Base-by-base conservation (phyloP, 2,113 vertebrate genomes). In the Romanogobio albipinnatus region DNA sequence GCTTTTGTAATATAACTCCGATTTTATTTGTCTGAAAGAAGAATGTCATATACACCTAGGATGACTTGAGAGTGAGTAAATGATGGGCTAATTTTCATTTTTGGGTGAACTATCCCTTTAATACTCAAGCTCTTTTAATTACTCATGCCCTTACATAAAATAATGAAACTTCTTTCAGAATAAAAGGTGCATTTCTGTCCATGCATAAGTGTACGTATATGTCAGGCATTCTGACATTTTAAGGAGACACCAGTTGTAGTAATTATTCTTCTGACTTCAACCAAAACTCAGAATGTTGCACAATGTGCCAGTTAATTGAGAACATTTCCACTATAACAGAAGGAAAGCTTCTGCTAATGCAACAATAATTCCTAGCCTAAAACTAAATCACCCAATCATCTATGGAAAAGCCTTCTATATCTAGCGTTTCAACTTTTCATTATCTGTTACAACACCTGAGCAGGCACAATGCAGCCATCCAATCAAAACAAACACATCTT, bases 231-330 rank as follows among this genome's bases (percentile, higher is more conserved):
- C 53, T 19, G 17, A 8, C 17, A 56, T 56, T 56, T 24, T n/a
- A 59, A 26, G 33, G 22, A 74, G 66, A 74, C 24, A 14, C 53
- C 53, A 83, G 43, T 84, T 80, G 64, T 64, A 77, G 76, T 80
- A 84, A 80, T 64, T 0, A 2, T 45, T 43, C 73, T 51, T 53
- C 13, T 53, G 29, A 53, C 14, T 33, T 22, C 51, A 26, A 9
- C 51, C 66, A 64, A 62, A 83, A 74, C 66, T 81, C 77, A 39
- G 75, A 81, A 87, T 85, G 71, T 36, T 66, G 68, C 71, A 81
- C 56, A 71, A 74, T 45, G 24, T 79, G 39, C 76, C 51, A 43
- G 66, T 2, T 64, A 73, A 87, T 64, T 64, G 36, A 43, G 9
- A 70, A 43, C 36, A 43, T 43, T 70, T 43, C 66, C 36, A 22